Conservation (phyloP, 1,140 invertebrate species). For the Monochamus saltuarius region DNA sequence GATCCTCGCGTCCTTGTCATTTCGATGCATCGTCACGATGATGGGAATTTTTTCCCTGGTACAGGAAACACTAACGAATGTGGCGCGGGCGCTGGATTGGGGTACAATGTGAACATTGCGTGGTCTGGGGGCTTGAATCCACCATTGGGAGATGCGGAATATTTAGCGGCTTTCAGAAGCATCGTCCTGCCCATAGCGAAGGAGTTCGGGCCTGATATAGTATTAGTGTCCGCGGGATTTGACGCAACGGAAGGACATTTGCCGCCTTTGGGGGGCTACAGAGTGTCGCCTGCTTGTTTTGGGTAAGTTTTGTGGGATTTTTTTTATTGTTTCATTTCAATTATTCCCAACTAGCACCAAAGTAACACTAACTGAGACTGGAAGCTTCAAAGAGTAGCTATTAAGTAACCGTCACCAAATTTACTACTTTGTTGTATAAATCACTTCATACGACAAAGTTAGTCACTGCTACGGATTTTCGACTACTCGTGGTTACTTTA, state of each 20-base stretch:
- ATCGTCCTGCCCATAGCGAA: slow-evolving; percentile 90
- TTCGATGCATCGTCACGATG: slow-evolving; percentile 98
- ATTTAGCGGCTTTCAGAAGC: slow-evolving; percentile 93
- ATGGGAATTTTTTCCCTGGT: slow-evolving; percentile 99
- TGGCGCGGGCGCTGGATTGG: slow-evolving; percentile 87
- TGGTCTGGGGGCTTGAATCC: slow-evolving; percentile 91
- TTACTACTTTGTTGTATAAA: too few relatives aligned
- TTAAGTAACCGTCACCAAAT: too few relatives aligned
- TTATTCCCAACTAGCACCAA: too few relatives aligned
- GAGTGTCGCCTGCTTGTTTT: slow-evolving; percentile 91
- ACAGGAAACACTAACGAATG: slow-evolving; percentile 91
- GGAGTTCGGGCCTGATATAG: slow-evolving; percentile 92
- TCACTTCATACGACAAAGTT: too few relatives aligned
- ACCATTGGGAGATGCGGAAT: slow-evolving; percentile 96
- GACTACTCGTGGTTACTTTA: too few relatives aligned
- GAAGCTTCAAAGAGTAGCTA: too few relatives aligned
- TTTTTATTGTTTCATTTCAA: too few relatives aligned
- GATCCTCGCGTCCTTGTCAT: slow-evolving; percentile 94
- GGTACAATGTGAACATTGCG: slow-evolving; percentile 96
- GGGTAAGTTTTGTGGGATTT: slow-evolving; percentile 87
- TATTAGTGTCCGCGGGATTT: slow-evolving; percentile 96
- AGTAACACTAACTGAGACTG: too few relatives aligned
- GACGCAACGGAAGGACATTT: slow-evolving; percentile 94
- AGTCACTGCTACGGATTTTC: too few relatives aligned
- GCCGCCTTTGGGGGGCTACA: slow-evolving; percentile 92